phyloP scores from a whole-genome alignment of 1,140 invertebrate species.

The Yoshiicerus persimilis region DNA sequence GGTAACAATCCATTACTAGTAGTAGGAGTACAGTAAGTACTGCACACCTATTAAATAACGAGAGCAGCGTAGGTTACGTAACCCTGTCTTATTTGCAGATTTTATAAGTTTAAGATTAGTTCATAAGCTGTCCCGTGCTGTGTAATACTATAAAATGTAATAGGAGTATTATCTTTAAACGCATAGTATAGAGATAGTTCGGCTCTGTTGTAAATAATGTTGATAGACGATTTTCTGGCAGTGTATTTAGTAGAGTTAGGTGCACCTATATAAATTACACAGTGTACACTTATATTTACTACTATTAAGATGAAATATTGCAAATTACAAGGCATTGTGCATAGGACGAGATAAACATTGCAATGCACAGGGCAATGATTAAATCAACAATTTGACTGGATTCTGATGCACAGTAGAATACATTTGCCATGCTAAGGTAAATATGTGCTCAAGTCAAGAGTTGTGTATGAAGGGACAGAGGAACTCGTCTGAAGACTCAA shows the following conservation, averaged over 20 bases:
- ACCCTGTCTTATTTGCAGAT: not conserved
- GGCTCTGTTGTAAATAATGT: not conserved
- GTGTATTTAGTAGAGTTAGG: not conserved
- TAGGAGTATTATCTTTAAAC: not conserved
- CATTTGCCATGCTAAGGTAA: not conserved
- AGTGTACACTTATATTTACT: not conserved
- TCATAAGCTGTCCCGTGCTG: no score
- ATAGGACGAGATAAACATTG: not conserved
- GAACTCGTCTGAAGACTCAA: not conserved
- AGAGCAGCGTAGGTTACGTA: not conserved
- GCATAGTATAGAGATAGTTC: not conserved
- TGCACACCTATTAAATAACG: not conserved
- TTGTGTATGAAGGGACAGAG: not conserved
- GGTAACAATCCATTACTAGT: not conserved
- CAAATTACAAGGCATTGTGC: not conserved
- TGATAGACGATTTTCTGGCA: not conserved
- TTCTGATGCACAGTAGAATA: not conserved
- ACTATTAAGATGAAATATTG: not conserved
- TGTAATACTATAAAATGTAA: not conserved
- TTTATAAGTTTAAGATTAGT: not conserved
- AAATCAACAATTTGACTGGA: not conserved
- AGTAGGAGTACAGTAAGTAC: no score
- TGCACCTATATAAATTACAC: no score
- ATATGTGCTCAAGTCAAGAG: not conserved
- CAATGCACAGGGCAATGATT: not conserved